Base-by-base conservation (phyloP, 1,140 invertebrate species). In the Centruroides vittatus region DNA sequence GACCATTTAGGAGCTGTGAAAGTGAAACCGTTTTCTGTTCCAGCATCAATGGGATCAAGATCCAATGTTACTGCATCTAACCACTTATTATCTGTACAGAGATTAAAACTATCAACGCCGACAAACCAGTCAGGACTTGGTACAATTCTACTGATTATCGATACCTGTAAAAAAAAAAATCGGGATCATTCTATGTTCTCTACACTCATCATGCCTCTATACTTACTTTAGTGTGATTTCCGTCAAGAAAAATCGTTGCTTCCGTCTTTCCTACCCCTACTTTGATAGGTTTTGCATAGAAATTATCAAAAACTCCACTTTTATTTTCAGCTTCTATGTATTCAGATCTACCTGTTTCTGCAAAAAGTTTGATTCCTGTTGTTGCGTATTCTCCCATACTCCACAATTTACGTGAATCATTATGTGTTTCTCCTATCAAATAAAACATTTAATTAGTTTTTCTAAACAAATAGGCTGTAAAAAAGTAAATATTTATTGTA, bases 81-180 rank as follows among this genome's bases (percentile, higher is more conserved):
- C 93, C 95, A 98, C 64, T 90, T 92, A 61, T 91, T 93, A 70
- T 96, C 88, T 10, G 88, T 83, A 73, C 95, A 98, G 3, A 99
- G 80, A 72, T 90, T 82, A 68, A 95, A 86, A 61, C 85, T 87
- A 73, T 93, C 90, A n/a, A 98, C 81, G 53, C 95, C 95, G 51
- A 98, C 84, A 75, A 95, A 97, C 95, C 95, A 99, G 78, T 99
- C 94, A 0, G 95, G 95, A 47, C 91, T 96, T 12, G 95, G 95
- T 63, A 91, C 82, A 74, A 93, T 88, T 65, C 86, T 79, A 6
- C 85, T 82, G 79, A 91, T 87, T 68, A 91, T 77, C 46, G 89
- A 92, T 57, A 92, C 86, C 82, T 92, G 64, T 10, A 64, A 62
- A 46, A 53, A 59, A n/a, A 60, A 6, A 41, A 41, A 23, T 23